Evolutionary conservation across 2,113 vertebrate genomes (phyloP), one percentile per base, ranked within the genome.

Genomic region (Promerops cafer): DNA sequence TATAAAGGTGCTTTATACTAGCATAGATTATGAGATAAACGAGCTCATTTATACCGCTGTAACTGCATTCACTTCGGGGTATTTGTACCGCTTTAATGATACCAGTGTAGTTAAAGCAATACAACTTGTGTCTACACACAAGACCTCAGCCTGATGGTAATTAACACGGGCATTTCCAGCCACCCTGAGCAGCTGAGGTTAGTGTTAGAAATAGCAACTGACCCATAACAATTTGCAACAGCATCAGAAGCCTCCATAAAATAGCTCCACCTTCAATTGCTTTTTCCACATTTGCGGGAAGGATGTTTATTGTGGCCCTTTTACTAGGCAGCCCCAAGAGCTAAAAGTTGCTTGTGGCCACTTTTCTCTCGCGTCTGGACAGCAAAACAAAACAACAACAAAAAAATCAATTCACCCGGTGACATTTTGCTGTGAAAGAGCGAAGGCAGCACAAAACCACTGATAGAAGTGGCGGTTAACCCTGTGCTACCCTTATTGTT

Each of bases 381-480:
- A 79, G 90, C 47, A n/a, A 94, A 94, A 86, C 71, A 37, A 93
- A 94, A 89, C 42, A 79, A 84, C n/a, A n/a, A n/a, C n/a, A 96
- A 96, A 95, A 87, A 1, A 83, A 91, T 91, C 88, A 88, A 96
- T 97, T 93, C 96, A 96, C 92, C 91, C 97, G 60, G 75, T 95
- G 97, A 88, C 89, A 94, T 96, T 96, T 96, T 87, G 87, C 93
- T 94, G 96, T 96, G 97, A 97, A 98, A 98, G 94, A 91, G 44
- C 31, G 61, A 91, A 57, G 91, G 31, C 69, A 76, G 78, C 83
- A 98, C 94, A 98, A 96, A 96, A 90, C 24, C 26, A 1, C 28
- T 12, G 91, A 81, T 19, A 94, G 94, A 97, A 96, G 96, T 54
- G 95, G 94, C 18, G 49, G 97, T 96, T 98, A 98, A 97, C 97